phyloP scores from a whole-genome alignment of 2,113 vertebrate species.

The Pituophis catenifer region DNA sequence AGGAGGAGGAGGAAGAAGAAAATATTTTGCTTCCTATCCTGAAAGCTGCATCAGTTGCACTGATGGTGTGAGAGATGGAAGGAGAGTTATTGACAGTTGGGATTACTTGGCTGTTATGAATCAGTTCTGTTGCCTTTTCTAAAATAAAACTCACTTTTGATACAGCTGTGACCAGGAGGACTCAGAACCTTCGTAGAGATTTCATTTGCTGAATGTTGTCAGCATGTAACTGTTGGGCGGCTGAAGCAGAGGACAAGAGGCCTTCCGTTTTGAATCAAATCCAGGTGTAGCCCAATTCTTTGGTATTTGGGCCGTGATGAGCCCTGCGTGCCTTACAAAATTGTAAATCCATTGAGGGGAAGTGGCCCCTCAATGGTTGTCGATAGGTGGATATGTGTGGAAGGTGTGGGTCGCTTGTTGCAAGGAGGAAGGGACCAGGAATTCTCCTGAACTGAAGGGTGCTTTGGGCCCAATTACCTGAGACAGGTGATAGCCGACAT shows the following conservation, averaged over 20 bases:
- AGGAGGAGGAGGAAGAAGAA: background rate
- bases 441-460: background rate
- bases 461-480: background rate
- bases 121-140: no score
- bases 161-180: no score
- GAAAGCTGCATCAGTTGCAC: background rate
- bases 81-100: background rate
- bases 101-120: no score
- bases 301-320: background rate
- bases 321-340: background rate
- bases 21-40: background rate
- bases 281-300: background rate
- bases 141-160: no score
- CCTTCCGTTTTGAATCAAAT: background rate
- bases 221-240: background rate
- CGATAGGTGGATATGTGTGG: background rate
- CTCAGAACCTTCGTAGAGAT: no score
- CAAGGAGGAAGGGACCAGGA: background rate
- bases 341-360: background rate
- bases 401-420: background rate
- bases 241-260: background rate
- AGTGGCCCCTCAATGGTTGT: background rate
- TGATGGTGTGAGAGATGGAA: background rate
- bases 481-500: no score
- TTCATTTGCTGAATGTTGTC: background rate